phyloP scores from a whole-genome alignment of 2,888 invertebrate genomes.

The Zeuzera pyrina region DNA sequence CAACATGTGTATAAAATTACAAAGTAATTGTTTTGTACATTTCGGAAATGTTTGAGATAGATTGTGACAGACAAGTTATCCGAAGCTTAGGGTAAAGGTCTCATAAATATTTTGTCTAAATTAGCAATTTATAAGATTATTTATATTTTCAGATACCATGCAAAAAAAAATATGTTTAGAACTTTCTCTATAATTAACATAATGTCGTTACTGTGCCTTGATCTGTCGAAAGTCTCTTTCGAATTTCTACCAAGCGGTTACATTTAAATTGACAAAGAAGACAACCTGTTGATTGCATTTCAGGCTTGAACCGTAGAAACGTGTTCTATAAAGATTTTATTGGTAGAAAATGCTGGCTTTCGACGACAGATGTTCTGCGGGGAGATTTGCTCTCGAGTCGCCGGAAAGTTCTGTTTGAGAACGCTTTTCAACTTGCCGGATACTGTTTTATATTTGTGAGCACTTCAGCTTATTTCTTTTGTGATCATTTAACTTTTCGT shows the following conservation, averaged over 20 bases:
- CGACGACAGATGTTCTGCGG: conserved; percentile 48
- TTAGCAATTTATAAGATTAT: no score
- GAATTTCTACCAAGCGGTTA: conserved; percentile 53
- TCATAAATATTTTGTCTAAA: no score
- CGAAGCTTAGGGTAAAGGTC: no score
- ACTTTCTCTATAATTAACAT: no score
- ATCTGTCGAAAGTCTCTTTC: no score
- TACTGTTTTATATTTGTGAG: conserved; percentile 29
- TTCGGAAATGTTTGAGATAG: no score
- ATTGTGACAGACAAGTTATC: no score
- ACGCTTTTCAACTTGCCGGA: conserved; percentile 35
- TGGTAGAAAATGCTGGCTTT: conserved; percentile 43
- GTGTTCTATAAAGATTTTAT: conserved; percentile 59
- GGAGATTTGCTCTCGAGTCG: conserved; percentile 38
- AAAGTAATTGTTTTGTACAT: no score
- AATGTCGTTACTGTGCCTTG: no score
- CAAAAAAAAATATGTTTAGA: no score
- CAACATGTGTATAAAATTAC: no score
- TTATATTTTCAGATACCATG: no score
- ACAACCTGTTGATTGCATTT: conserved; percentile 58
- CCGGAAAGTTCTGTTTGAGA: conserved; percentile 42
- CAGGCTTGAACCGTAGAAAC: conserved; percentile 25
- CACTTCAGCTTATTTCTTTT: conserved; percentile 26
- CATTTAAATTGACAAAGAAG: conserved; percentile 56
- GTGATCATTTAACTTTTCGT: conserved; percentile 27